Evolutionary conservation across 1,140 invertebrate genomes (phyloP), one percentile per base, ranked within the genome.

Genomic region (Caerostris darwini): DNA sequence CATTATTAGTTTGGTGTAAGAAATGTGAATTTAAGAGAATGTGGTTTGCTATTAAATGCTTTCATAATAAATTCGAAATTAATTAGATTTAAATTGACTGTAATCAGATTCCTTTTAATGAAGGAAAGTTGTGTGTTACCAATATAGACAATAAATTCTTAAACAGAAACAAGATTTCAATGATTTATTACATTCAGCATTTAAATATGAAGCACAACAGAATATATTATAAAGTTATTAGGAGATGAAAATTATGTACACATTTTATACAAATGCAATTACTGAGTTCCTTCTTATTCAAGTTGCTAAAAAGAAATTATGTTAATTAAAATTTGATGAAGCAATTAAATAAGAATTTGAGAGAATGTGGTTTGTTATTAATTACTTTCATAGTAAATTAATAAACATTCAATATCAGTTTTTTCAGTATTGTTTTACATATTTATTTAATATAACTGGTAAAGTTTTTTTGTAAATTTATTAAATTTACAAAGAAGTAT

Each of bases 121-220:
- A 34, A 34, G 34, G 34, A 34, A 34, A 34, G 34, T 34, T 34
- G 34, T 34, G 34, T 34, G 34, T 34, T 34, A 34, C 34, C 34
- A 34, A 34, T 34, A 34, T 34, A 34, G 34, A 34, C 34, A n/a
- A n/a, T 67, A 17, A 10, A 67, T 67, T 67, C 61, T 50, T 12
- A 77, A 77, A 8, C 34, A 34, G 50, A 50, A 77, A 34, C 8
- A 77, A 77, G 34, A 53, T 50, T 53, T 77, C 12, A 77, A 12
- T 77, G 71, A 50, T 5, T 77, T 53, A 77, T 77, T 50, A 77
- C 71, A 77, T 53, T 77, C 71, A 77, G 71, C 71, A 77, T 12
- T 64, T 64, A 34, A 77, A 77, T 77, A 34, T 77, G 71, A 19
- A 77, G 71, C 71, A 12, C 71, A 77, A 77, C 71, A 77, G 50